These are phyloP conservation scores for Aphis gossypii DNA, from an alignment of 1,140 invertebrate genomes.

Conservation along the genomic window DNA sequence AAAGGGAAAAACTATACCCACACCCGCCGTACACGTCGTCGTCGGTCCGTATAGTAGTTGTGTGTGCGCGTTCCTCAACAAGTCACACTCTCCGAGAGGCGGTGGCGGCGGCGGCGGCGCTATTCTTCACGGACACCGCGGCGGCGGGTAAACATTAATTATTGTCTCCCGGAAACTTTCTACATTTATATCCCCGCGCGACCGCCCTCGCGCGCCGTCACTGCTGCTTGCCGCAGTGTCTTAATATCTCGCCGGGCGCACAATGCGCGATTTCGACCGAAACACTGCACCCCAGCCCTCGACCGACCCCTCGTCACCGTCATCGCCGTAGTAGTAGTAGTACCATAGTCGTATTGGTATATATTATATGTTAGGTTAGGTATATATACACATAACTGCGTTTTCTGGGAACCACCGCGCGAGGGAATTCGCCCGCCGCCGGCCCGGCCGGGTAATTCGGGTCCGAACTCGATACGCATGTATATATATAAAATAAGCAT, in stretches of 20 bases:
- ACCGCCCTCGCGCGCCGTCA: not conserved
- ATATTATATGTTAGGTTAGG: too few species aligned
- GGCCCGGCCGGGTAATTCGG: not conserved
- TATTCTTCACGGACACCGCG: slow-evolving; percentile 13
- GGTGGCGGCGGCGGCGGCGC: not conserved
- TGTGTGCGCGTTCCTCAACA: not conserved
- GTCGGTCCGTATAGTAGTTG: not conserved
- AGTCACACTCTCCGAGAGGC: not conserved
- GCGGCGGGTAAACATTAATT: slow-evolving; percentile 57
- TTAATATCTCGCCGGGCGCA: slow-evolving; percentile 30
- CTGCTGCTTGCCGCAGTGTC: not conserved
- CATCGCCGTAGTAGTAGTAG: too few species aligned
- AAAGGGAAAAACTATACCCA: too few species aligned
- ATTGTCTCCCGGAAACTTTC: slow-evolving; percentile 58
- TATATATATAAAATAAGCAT: not conserved
- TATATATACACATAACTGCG: not conserved
- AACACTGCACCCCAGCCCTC: not conserved
- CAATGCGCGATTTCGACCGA: slow-evolving; percentile 4
- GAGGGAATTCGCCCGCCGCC: not conserved
- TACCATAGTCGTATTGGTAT: not conserved
- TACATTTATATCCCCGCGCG: slow-evolving; percentile 45
- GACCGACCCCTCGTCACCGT: not conserved
- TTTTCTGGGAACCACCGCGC: not conserved
- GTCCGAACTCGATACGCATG: not conserved
- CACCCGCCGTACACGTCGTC: not conserved